Percentiles rank a stretch among this genome's conserved stretches.
Conservation (phyloP, 2,797 vertebrate species). For the Jordanella pulchra region DNA sequence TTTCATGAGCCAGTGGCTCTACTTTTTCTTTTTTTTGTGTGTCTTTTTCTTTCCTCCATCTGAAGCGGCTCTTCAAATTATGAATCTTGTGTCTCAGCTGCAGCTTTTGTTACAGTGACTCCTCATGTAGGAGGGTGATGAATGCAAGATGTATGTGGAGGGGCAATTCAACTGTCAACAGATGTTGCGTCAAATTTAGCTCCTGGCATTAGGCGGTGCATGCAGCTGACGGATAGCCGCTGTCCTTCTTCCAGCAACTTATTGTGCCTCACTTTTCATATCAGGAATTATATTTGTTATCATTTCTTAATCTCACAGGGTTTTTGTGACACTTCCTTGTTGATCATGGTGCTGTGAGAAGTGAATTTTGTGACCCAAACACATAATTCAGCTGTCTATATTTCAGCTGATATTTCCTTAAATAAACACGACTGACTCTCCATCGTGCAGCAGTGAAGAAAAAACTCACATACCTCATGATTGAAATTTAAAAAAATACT, state of each 20-base stretch:
- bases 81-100: slow-evolving; percentile 35
- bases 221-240: slow-evolving; percentile 34
- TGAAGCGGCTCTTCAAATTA: slow-evolving; percentile 51
- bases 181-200: slow-evolving; percentile 49
- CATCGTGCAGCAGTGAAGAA: slow-evolving; percentile 37
- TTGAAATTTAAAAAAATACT: slow-evolving; percentile 23
- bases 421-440: slow-evolving; percentile 25
- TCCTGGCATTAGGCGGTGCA: slow-evolving; percentile 33
- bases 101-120: slow-evolving; percentile 29
- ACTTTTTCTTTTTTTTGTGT: slow-evolving; percentile 59
- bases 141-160: slow-evolving; percentile 30
- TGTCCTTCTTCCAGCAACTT: slow-evolving; percentile 43
- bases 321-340: slow-evolving; percentile 13
- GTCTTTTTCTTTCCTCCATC: slow-evolving; percentile 35
- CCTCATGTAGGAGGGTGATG: slow-evolving; percentile 35
- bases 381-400: slow-evolving; percentile 28
- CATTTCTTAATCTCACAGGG: slow-evolving; percentile 17
- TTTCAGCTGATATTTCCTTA: slow-evolving; percentile 8
- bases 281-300: slow-evolving; percentile 30
- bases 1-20: slow-evolving; percentile 80
- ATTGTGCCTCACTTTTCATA: slow-evolving; percentile 42
- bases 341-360: slow-evolving; percentile 16
- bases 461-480: slow-evolving; percentile 27
- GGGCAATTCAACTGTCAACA: slow-evolving; percentile 43
- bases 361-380: slow-evolving; percentile 22